phyloP scores from a whole-genome alignment of 2,113 vertebrate species.

The Rhea americana region DNA sequence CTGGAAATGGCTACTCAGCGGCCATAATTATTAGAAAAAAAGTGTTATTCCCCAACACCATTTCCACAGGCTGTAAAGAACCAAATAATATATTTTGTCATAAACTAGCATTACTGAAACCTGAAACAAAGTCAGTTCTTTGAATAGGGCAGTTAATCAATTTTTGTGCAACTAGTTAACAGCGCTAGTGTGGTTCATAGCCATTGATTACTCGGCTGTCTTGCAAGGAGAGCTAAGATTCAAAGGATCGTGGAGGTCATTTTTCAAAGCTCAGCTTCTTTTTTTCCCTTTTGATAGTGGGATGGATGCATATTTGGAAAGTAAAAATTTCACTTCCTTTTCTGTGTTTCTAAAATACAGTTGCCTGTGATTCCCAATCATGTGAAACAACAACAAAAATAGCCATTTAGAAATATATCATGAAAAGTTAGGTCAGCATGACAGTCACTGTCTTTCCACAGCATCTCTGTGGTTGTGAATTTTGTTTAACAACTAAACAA shows the following conservation, averaged over 20 bases:
- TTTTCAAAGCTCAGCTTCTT: background rate
- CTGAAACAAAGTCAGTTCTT: background rate
- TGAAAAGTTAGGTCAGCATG: background rate
- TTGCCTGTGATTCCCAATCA: background rate
- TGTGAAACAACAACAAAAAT: background rate
- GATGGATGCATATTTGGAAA: background rate
- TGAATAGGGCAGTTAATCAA: background rate
- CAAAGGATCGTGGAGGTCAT: background rate
- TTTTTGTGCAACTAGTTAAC: background rate
- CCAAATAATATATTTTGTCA: background rate
- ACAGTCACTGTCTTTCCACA: background rate
- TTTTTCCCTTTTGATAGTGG: background rate
- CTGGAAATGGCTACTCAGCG: background rate
- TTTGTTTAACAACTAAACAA: background rate
- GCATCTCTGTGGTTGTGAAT: background rate
- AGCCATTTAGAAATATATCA: background rate
- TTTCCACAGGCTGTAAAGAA: background rate
- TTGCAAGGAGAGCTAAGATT: background rate
- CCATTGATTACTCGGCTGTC: background rate
- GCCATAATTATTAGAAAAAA: background rate
- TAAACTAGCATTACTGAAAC: background rate
- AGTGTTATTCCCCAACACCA: background rate
- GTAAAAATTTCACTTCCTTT: background rate
- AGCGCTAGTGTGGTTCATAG: background rate
- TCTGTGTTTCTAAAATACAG: background rate